phyloP scores from a whole-genome alignment of 2,888 invertebrate genomes.

The Oligia strigilis region DNA sequence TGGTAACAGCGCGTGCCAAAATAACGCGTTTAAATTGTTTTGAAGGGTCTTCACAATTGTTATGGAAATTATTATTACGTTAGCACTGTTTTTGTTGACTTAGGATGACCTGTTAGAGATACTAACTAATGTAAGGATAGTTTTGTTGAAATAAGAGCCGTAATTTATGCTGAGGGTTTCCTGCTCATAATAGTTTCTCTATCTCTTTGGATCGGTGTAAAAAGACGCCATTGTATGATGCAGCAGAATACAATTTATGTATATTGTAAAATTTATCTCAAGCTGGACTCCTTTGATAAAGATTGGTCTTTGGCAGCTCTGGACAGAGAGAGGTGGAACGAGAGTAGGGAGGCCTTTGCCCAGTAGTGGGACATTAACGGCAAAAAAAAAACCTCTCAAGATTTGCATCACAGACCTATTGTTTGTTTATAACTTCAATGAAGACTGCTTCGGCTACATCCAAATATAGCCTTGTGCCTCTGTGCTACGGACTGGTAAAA shows the following conservation, averaged over 20 bases:
- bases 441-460: neutral
- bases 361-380: too few species aligned
- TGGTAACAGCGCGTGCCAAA: slow-evolving; percentile 75
- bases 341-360: too few species aligned
- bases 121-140: slow-evolving; percentile 10
- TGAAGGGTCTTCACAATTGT: slow-evolving; percentile 60
- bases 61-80: slow-evolving; percentile 59
- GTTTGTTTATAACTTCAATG: neutral
- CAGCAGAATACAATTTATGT: neutral
- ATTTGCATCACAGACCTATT: neutral
- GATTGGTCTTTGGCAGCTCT: too few species aligned
- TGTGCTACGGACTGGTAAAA: neutral
- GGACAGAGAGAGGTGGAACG: too few species aligned
- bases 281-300: too few species aligned
- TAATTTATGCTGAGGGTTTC: slow-evolving; percentile 1
- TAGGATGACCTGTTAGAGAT: slow-evolving; percentile 41
- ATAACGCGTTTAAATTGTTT: slow-evolving; percentile 71
- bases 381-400: neutral
- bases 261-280: neutral
- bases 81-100: slow-evolving; percentile 47
- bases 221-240: neutral
- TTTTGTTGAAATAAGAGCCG: slow-evolving; percentile 22
- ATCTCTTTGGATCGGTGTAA: neutral
- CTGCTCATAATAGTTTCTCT: neutral
- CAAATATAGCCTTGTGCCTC: neutral